These are phyloP conservation scores for Ophion ellenae DNA, from an alignment of 2,888 invertebrate genomes.

Conservation along the genomic window DNA sequence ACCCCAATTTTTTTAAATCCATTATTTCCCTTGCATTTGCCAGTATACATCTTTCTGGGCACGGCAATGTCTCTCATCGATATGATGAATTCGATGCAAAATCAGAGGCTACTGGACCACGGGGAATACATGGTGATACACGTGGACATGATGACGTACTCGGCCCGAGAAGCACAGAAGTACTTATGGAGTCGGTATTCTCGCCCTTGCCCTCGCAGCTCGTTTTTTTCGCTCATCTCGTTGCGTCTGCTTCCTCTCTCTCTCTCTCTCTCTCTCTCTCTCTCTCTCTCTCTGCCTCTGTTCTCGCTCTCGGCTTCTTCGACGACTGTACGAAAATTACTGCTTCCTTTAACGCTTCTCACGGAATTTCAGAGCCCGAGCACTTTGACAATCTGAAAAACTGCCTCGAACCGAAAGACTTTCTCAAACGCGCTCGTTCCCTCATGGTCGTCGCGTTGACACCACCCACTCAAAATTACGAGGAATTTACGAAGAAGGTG, in stretches of 20 bases:
- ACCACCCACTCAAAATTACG: constrained; percentile 90
- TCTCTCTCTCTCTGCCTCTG: constrained; percentile 33
- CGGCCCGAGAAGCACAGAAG: constrained; percentile 89
- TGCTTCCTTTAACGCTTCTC: constrained; percentile 32
- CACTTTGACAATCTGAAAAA: constrained; percentile 85
- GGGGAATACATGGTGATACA: constrained; percentile 98
- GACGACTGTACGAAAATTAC: background rate
- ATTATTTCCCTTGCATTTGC: constrained; percentile 76
- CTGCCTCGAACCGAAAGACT: constrained; percentile 87
- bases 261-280: constrained; percentile 43
- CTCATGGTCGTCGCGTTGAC: constrained; percentile 95
- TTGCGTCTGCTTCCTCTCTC: constrained; percentile 54
- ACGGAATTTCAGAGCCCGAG: constrained; percentile 84
- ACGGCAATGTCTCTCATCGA: constrained; percentile 93
- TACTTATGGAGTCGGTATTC: constrained; percentile 91
- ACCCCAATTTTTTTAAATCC: background rate
- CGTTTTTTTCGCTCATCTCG: constrained; percentile 35
- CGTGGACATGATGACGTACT: constrained; percentile 96
- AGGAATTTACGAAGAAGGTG: constrained; percentile 92
- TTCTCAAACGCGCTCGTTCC: constrained; percentile 90
- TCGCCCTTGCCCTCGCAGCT: constrained; percentile 55
- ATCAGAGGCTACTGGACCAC: constrained; percentile 92
- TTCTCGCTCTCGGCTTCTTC: constrained; percentile 31
- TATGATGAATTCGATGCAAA: constrained; percentile 96
- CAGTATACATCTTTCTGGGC: constrained; percentile 98